Evolutionary conservation across 2,888 invertebrate species (phyloP).

Genomic region (Ferrisia virgata): DNA sequence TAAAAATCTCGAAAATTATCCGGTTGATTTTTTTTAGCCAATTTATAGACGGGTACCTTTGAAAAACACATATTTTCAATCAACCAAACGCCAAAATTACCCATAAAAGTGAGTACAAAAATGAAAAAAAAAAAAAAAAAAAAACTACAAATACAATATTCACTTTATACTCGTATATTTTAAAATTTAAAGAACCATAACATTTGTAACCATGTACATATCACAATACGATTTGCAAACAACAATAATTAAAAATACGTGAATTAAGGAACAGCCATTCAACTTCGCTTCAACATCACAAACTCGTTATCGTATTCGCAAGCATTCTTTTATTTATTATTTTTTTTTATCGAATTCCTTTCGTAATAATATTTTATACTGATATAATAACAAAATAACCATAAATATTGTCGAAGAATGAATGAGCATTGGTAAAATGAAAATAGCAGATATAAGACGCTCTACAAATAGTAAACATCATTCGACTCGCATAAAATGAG

Average conservation of each 20-base stretch:
- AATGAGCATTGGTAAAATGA: constrained; percentile 20
- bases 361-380: constrained; percentile 11
- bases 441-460: neutral
- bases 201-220: constrained; percentile 37
- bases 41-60: too few species aligned
- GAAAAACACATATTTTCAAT: too few species aligned
- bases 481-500: neutral
- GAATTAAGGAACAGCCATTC: constrained; percentile 40
- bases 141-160: neutral
- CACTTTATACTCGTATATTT: constrained; percentile 14
- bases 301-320: constrained; percentile 11
- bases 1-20: too few species aligned
- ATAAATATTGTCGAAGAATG: constrained; percentile 20
- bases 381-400: constrained; percentile 23
- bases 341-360: neutral
- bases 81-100: neutral
- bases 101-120: neutral
- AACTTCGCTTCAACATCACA: constrained; percentile 22
- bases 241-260: constrained; percentile 34
- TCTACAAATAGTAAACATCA: neutral
- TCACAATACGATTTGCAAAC: constrained; percentile 42
- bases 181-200: constrained; percentile 35
- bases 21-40: too few species aligned
- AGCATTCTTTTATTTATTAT: neutral
- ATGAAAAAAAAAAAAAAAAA: neutral